Conservation (phyloP, 1,140 invertebrate species). For the Halictus rubicundus region DNA sequence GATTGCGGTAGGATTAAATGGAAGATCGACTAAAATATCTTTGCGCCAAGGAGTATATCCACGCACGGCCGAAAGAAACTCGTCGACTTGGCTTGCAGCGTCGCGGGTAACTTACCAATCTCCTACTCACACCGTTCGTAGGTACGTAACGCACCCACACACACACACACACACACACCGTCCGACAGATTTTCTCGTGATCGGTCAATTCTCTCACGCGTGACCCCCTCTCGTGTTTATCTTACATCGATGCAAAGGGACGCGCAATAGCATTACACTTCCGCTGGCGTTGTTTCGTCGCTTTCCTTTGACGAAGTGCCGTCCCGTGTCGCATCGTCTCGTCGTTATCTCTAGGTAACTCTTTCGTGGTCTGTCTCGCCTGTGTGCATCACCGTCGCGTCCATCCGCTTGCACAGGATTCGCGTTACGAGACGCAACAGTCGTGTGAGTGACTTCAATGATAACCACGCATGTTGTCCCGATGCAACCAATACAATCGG, state of each 20-base stretch:
- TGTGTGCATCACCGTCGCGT: background rate
- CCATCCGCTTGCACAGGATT: constrained; percentile 10
- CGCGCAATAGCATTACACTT: background rate
- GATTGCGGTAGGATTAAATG: constrained; percentile 38
- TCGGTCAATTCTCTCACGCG: constrained; percentile 2
- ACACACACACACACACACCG: background rate
- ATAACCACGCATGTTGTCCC: constrained; percentile 17
- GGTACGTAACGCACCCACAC: too few relatives aligned
- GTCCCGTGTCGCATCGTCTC: constrained; percentile 7
- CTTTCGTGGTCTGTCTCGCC: constrained; percentile 8
- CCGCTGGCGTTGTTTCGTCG: background rate
- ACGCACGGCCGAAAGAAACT: background rate
- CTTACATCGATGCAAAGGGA: constrained; percentile 11
- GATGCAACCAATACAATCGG: constrained; percentile 24
- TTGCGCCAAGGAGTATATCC: background rate
- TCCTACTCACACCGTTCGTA: background rate
- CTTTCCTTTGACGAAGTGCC: constrained; percentile 9
- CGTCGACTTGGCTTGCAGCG: background rate
- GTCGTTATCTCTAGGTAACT: constrained; percentile 15
- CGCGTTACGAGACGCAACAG: background rate
- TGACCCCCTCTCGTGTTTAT: constrained; percentile 10
- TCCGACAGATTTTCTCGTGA: background rate
- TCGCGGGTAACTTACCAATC: background rate
- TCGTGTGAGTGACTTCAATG: background rate
- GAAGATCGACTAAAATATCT: constrained; percentile 42